Conservation (phyloP, 2,888 invertebrate genomes). For the Chymomyza procnemis region DNA sequence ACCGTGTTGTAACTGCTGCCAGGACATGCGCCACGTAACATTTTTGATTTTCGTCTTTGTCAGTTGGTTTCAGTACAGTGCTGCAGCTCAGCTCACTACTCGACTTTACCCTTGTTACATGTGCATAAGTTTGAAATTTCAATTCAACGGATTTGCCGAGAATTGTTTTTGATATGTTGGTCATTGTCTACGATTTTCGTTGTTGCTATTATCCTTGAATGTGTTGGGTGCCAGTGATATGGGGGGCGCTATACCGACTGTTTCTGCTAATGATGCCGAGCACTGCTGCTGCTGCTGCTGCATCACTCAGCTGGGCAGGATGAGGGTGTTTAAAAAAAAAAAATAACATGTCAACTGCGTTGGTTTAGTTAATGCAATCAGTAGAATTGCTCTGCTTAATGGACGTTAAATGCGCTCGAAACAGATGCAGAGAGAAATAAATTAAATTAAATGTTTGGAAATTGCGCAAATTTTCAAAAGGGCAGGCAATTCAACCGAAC, state of each 20-base stretch:
- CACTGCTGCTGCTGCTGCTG: slow-evolving; percentile 45
- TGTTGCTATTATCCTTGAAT: background rate
- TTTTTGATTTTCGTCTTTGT: slow-evolving; percentile 72
- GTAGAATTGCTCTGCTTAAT: slow-evolving; percentile 72
- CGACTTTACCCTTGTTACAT: slow-evolving; percentile 3
- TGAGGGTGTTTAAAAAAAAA: slow-evolving; percentile 26
- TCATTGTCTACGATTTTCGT: slow-evolving; percentile 32
- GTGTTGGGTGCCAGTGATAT: slow-evolving; percentile 1
- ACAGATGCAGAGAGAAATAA: slow-evolving; percentile 75
- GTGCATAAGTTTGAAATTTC: slow-evolving; percentile 53
- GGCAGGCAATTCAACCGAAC: background rate
- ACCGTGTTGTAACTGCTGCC: slow-evolving; percentile 51
- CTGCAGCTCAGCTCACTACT: background rate
- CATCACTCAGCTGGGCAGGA: slow-evolving; percentile 29
- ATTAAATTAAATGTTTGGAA: slow-evolving; percentile 60
- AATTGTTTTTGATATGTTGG: slow-evolving; percentile 68
- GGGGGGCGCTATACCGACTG: background rate
- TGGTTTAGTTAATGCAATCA: slow-evolving; percentile 58
- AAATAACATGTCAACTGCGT: slow-evolving; percentile 34
- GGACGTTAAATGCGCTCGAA: slow-evolving; percentile 75
- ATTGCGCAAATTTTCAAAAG: slow-evolving; percentile 10
- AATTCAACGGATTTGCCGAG: slow-evolving; percentile 67
- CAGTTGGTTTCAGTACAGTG: slow-evolving; percentile 35
- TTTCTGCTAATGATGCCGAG: slow-evolving; percentile 39
- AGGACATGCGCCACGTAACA: slow-evolving; percentile 65